Evolutionary conservation across 2,888 invertebrate species (phyloP).

Genomic region (Folsomia candida): DNA sequence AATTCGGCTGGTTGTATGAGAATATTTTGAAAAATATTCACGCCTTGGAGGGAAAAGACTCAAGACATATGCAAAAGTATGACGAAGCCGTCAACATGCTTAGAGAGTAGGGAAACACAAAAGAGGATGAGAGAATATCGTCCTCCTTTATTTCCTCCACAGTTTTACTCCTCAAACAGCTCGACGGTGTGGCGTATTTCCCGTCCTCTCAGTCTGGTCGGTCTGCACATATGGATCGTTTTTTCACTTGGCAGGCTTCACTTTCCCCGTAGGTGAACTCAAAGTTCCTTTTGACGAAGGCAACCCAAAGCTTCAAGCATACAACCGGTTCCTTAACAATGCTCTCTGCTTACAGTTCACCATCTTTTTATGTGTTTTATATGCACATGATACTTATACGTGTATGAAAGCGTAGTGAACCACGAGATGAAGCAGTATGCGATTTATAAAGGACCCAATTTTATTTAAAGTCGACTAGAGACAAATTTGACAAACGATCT

Average conservation of each 20-base stretch:
- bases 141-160: not conserved
- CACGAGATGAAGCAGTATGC: not conserved
- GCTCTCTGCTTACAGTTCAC: not conserved
- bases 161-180: not conserved
- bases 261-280: not conserved
- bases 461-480: not conserved
- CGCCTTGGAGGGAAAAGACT: not conserved
- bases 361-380: not conserved
- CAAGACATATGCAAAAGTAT: conserved; percentile 11
- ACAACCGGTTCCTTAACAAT: no score
- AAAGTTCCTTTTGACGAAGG: not conserved
- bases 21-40: not conserved
- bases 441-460: not conserved
- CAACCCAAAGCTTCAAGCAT: not conserved
- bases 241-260: conserved; percentile 1
- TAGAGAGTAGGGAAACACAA: not conserved
- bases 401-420: not conserved
- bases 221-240: not conserved
- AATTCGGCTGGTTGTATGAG: not conserved
- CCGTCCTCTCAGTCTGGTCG: not conserved
- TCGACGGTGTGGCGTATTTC: not conserved
- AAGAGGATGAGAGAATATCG: not conserved
- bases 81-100: conserved; percentile 9
- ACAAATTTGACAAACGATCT: not conserved
- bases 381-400: not conserved